Evolutionary conservation across 2,888 invertebrate genomes (phyloP).

Genomic region (Stictocephala bisonia): DNA sequence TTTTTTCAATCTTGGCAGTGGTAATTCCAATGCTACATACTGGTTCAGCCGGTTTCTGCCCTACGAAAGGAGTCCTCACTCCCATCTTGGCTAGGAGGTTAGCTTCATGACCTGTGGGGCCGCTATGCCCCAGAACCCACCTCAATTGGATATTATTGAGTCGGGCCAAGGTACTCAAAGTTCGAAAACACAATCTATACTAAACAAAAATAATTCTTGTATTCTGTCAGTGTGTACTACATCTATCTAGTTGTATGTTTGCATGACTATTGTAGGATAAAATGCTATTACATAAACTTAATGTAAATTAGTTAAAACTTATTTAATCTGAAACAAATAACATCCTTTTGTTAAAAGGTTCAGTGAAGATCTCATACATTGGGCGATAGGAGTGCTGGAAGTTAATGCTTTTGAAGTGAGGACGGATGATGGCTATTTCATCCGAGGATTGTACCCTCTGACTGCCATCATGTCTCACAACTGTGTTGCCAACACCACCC

Average conservation of each 20-base stretch:
- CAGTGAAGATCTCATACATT: conserved; percentile 79
- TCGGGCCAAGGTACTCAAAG: too few species aligned
- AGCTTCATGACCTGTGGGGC: too few species aligned
- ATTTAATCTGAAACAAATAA: not conserved
- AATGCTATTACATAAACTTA: not conserved
- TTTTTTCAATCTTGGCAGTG: too few species aligned
- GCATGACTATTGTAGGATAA: not conserved
- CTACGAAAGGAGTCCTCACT: too few species aligned
- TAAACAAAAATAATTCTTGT: too few species aligned
- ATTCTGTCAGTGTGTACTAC: not conserved
- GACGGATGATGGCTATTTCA: conserved; percentile 64
- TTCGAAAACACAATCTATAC: too few species aligned
- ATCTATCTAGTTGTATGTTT: not conserved
- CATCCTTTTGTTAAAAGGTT: conserved; percentile 66
- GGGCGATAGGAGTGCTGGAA: conserved; percentile 83
- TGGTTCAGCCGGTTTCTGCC: too few species aligned
- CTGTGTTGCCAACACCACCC: conserved; percentile 85
- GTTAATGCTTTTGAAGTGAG: conserved; percentile 71
- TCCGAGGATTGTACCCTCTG: conserved; percentile 83
- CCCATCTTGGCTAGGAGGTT: too few species aligned
- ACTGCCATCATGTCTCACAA: conserved; percentile 82
- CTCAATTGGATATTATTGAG: too few species aligned
- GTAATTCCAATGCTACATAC: too few species aligned
- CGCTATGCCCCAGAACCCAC: too few species aligned
- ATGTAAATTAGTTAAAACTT: not conserved